A percentile compares a stretch with the other conserved stretches of the same genome.
Conservation (phyloP, 2,113 vertebrate species). For the Triplophysa tibetana region DNA sequence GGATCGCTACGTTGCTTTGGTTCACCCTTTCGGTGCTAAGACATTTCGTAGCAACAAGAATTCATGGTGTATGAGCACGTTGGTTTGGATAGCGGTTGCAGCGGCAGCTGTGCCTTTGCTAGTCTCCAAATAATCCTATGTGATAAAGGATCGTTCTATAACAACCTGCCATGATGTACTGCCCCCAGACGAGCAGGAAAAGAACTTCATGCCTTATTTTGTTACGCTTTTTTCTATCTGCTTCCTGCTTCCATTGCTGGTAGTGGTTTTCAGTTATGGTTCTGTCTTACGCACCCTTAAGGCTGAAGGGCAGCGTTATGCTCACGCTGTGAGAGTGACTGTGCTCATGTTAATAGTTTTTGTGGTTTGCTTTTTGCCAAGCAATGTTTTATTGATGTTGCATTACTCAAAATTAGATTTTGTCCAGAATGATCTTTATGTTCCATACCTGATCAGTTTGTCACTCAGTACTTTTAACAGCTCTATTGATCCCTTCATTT, state of each 20-base stretch:
- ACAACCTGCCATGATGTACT: slow-evolving; percentile 82
- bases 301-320: slow-evolving; percentile 60
- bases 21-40: slow-evolving; percentile 78
- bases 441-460: slow-evolving; percentile 80
- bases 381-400: slow-evolving; percentile 82
- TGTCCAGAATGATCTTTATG: slow-evolving; percentile 67
- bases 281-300: slow-evolving; percentile 72
- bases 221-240: slow-evolving; percentile 69
- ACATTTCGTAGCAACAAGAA: slow-evolving; percentile 67
- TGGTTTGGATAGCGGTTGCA: slow-evolving; percentile 65
- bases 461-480: slow-evolving; percentile 84
- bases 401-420: slow-evolving; percentile 70
- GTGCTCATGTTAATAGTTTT: slow-evolving; percentile 76
- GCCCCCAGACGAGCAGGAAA: slow-evolving; percentile 62
- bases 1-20: slow-evolving; percentile 86
- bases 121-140: slow-evolving; percentile 76
- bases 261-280: slow-evolving; percentile 74
- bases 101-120: slow-evolving; percentile 75
- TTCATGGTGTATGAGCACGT: slow-evolving; percentile 62
- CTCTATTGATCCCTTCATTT: slow-evolving; percentile 84
- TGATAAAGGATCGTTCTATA: slow-evolving; percentile 37
- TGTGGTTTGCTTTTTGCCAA: slow-evolving; percentile 76
- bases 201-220: slow-evolving; percentile 77
- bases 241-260: slow-evolving; percentile 76
- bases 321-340: slow-evolving; percentile 71